Base-by-base conservation (phyloP, 1,140 invertebrate species). In the Drosophila tsacasi region DNA sequence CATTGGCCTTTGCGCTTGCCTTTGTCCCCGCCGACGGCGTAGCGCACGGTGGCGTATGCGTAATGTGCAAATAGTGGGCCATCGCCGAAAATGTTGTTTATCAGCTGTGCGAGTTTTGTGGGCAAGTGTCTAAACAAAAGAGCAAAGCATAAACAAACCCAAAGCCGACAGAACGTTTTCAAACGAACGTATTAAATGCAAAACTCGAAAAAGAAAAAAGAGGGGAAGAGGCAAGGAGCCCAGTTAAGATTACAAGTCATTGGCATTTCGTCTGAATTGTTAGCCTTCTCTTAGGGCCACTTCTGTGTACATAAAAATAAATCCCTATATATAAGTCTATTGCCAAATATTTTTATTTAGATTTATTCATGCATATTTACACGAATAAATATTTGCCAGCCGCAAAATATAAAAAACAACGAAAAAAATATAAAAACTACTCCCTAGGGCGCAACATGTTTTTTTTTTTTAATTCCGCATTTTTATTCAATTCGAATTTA, bases 81-180 rank as follows among this genome's bases (percentile, higher is more conserved):
- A 57, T 15, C 27, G 32, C 50, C 44, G 32, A 40, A 63, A 66
- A 40, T 66, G 54, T 76, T 76, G 71, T 76, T 76, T 76, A 76
- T 65, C 71, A 57, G 54, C 69, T 37, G 72, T 30, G 72, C 57
- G 58, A 66, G 52, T 40, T 61, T 21, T 52, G 54, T 37, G n/a
- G 54, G 73, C 42, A 54, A 58, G 74, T 76, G 72, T 76, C 73
- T 76, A 76, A 76, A 76, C 73, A 76, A 76, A 76, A 35, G 52
- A 32, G 40, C 35, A 21, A 23, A 57, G 60, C 73, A 44, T 76
- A 76, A 76, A 76, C 73, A 76, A 76, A 67, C 54, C 21, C 21
- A 39, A 57, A 57, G 35, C 21, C 35, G 35, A 37, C 35, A 15
- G 52, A 39, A 23, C 54, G 35, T 32, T 52, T 50, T 50, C 49